Conservation (phyloP, 2,888 invertebrate genomes). For the Parapristionchus giblindavisi region DNA sequence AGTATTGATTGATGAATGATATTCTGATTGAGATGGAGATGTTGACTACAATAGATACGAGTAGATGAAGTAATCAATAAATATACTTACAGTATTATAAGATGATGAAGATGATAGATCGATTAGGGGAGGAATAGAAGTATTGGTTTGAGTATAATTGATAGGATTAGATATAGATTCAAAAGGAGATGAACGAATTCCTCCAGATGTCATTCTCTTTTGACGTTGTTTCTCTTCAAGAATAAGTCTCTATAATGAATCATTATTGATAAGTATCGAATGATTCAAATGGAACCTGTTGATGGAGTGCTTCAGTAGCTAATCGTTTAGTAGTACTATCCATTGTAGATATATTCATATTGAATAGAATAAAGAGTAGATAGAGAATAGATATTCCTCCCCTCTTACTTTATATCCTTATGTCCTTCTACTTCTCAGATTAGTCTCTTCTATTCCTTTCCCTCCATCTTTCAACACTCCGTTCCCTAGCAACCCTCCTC, state of each 20-base stretch:
- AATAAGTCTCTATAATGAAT: constrained; percentile 57
- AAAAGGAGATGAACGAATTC: constrained; percentile 36
- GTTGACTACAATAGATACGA: background rate
- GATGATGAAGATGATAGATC: constrained; percentile 2
- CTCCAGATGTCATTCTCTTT: constrained; percentile 56
- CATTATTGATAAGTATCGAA: background rate
- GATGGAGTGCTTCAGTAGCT: constrained; percentile 33
- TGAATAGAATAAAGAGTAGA: constrained; percentile 2
- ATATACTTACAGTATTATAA: background rate
- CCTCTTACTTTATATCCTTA: background rate
- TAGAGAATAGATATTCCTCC: background rate
- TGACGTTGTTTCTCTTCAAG: constrained; percentile 67
- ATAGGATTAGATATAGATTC: background rate
- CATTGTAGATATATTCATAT: constrained; percentile 12
- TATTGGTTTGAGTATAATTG: background rate
- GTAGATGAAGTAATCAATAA: background rate
- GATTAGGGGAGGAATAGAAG: constrained; percentile 12
- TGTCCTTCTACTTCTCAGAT: constrained; percentile 9
- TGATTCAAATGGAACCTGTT: constrained; percentile 26
- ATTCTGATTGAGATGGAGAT: background rate
- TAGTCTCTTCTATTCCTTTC: constrained; percentile 2
- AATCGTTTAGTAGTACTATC: constrained; percentile 15
- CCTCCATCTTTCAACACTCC: background rate
- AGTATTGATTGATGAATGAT: too few species aligned
- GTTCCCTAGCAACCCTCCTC: constrained; percentile 29